Base-by-base conservation (phyloP, 2,888 invertebrate species). In the Zygogramma bicolorata region DNA sequence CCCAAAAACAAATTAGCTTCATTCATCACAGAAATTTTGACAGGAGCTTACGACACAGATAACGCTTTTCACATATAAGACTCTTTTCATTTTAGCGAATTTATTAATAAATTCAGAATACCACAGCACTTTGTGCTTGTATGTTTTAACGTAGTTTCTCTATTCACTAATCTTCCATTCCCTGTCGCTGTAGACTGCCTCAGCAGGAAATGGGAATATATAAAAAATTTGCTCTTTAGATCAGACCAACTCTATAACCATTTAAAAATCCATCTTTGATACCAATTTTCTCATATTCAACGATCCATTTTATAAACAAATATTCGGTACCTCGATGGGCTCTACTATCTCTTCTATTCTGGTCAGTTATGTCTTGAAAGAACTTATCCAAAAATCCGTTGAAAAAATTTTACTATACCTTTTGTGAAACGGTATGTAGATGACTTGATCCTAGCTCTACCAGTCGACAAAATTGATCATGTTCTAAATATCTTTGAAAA, bases 261-360 rank as follows among this genome's bases (percentile, higher is more conserved):
- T 59, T 7, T 6, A 59, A 3, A 10, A 18, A 3, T 67, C 1
- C 10, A 59, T 59, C 38, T 59, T 38, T 40, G 58, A 67, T 3
- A 59, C 67, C 3, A 58, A 34, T 25, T 34, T 25, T 13, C 42
- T 59, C 2, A 38, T 42, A 15, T 40, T 31, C 18, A 67, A 67
- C 15, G 46, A 67, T 10, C 27, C 40, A 22, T 59, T n/a, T 40
- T 53, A 57, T 31, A 65, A 65, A 65, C 65, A 65, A 7, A 65
- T 65, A 31, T 65, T 65, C 29, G 65, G 68, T 8, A 68, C 68
- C n/a, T 53, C 68, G 1, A 61, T 68, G 68, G 62, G 68, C 0
- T 46, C 68, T 10, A 68, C 25, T 49, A 49, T 61, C 3, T 68
- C 60, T 22, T 61, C 61, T 10, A 68, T 68, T 20, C 34, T 68